phyloP scores from a whole-genome alignment of 2,797 vertebrate genomes.

The Dendrocincla fuliginosa region DNA sequence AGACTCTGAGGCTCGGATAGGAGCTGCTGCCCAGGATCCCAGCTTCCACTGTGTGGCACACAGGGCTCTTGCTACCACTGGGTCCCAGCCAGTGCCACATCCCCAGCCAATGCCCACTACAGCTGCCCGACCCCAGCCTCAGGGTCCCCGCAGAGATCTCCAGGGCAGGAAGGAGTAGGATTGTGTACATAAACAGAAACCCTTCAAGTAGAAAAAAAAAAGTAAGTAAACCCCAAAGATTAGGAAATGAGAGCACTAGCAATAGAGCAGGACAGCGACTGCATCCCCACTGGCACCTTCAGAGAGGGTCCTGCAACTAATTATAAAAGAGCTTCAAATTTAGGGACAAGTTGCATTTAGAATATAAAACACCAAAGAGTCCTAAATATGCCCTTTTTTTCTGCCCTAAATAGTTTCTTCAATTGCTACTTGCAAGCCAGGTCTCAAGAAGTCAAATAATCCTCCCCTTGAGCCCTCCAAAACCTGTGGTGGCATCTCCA shows the following conservation, averaged over 20 bases:
- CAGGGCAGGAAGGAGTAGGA: neutral
- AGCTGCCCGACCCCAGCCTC: neutral
- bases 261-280: neutral
- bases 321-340: neutral
- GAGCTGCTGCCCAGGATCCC: neutral
- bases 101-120: neutral
- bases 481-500: fast-evolving
- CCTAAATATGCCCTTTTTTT: neutral
- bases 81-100: neutral
- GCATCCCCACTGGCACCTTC: neutral
- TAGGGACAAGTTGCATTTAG: neutral
- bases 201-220: neutral
- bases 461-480: neutral
- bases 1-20: neutral
- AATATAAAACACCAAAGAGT: neutral
- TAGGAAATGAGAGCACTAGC: neutral
- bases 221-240: neutral
- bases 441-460: neutral
- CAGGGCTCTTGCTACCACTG: neutral
- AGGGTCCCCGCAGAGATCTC: neutral
- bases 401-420: neutral
- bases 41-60: neutral
- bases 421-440: neutral
- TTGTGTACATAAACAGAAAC: fast-evolving
- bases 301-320: neutral